Evolutionary conservation across 2,113 vertebrate genomes (phyloP).

Genomic region (Petroica traversi): DNA sequence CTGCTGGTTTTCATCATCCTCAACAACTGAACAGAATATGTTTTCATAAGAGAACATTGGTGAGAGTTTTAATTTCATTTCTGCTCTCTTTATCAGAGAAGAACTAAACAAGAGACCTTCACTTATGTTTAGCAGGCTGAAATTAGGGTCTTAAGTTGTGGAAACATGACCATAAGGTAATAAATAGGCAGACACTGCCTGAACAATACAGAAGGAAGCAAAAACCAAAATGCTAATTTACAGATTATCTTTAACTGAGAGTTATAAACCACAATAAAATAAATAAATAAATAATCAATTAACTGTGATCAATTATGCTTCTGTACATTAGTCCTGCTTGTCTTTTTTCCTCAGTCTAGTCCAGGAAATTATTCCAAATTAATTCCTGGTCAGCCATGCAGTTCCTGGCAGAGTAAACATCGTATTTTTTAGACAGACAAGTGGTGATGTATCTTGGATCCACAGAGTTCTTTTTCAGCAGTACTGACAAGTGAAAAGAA

Average conservation of each 20-base stretch:
- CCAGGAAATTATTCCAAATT: constrained; percentile 39
- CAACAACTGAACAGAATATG: not conserved
- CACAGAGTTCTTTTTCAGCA: not conserved
- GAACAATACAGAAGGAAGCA: not conserved
- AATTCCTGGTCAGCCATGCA: constrained; percentile 18
- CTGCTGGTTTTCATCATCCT: not conserved
- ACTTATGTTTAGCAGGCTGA: not conserved
- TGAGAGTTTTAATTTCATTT: not conserved
- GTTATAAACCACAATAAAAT: not conserved
- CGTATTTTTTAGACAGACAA: not conserved
- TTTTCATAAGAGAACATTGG: not conserved
- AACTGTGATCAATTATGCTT: constrained; percentile 31
- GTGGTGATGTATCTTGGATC: not conserved
- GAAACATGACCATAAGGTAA: not conserved
- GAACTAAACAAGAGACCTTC: not conserved
- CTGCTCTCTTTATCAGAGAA: not conserved
- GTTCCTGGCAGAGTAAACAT: constrained; percentile 13
- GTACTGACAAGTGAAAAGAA: accelerated
- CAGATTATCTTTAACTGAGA: not conserved
- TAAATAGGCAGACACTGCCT: not conserved
- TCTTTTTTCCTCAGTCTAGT: constrained; percentile 15
- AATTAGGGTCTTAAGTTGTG: not conserved
- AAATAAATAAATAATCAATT: constrained; percentile 38
- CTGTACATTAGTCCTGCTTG: constrained; percentile 27
- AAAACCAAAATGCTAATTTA: not conserved